phyloP scores from a whole-genome alignment of 1,140 invertebrate species.

The Sitodiplosis mosellana region DNA sequence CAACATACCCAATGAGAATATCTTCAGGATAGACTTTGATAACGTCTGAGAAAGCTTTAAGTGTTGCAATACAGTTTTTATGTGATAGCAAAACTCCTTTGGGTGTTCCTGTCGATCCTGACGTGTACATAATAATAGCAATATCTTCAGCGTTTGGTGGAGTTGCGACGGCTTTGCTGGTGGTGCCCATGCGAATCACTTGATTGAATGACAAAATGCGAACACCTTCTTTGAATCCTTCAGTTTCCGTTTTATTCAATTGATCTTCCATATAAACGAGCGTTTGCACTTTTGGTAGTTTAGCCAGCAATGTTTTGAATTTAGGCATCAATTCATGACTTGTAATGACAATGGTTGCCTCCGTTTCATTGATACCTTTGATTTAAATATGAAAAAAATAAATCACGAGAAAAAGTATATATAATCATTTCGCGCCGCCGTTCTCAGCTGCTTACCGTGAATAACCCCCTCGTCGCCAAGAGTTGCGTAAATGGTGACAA shows the following conservation, averaged over 20 bases:
- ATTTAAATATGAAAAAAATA: background rate
- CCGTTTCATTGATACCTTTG: slow-evolving; percentile 75
- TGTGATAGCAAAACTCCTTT: slow-evolving; percentile 79
- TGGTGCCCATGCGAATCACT: slow-evolving; percentile 27
- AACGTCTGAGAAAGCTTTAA: slow-evolving; percentile 72
- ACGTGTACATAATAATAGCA: slow-evolving; percentile 94
- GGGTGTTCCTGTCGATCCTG: slow-evolving; percentile 80
- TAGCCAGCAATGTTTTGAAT: slow-evolving; percentile 56
- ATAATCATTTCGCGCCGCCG: background rate
- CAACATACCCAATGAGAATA: slow-evolving; percentile 54
- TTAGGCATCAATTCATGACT: slow-evolving; percentile 77
- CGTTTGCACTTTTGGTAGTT: slow-evolving; percentile 49
- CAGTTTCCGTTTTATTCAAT: slow-evolving; percentile 44
- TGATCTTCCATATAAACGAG: slow-evolving; percentile 83
- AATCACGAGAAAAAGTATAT: background rate
- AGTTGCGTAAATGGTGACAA: slow-evolving; percentile 94
- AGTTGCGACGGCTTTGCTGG: slow-evolving; percentile 25
- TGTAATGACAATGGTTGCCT: slow-evolving; percentile 78
- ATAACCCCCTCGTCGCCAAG: slow-evolving; percentile 89
- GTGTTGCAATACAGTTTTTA: slow-evolving; percentile 71
- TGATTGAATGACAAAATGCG: slow-evolving; percentile 42
- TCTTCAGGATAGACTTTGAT: slow-evolving; percentile 55
- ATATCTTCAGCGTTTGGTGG: slow-evolving; percentile 52
- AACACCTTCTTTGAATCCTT: slow-evolving; percentile 46
- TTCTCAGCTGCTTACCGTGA: slow-evolving; percentile 42